phyloP scores from a whole-genome alignment of 1,140 invertebrate genomes.

The Brachionus rotundiformis region DNA sequence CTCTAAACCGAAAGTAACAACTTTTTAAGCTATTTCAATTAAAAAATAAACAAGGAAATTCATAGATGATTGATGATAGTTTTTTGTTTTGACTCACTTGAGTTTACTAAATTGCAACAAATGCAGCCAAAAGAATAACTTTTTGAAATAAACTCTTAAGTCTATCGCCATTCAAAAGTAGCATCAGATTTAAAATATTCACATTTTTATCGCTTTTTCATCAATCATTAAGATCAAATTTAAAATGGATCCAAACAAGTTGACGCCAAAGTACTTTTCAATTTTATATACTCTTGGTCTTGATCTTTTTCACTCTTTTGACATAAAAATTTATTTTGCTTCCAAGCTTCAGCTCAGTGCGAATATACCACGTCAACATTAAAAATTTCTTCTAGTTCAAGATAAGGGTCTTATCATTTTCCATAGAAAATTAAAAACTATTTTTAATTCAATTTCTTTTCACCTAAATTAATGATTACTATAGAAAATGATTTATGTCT shows the following conservation, averaged over 20 bases:
- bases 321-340: neutral
- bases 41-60: constrained; percentile 47
- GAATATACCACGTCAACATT: neutral
- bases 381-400: constrained; percentile 1
- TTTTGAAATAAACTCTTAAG: neutral
- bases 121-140: neutral
- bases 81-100: constrained; percentile 16
- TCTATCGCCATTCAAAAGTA: neutral
- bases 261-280: neutral
- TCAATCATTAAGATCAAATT: neutral
- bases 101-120: neutral
- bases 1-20: constrained; percentile 12
- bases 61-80: constrained; percentile 32
- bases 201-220: neutral
- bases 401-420: neutral
- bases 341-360: neutral
- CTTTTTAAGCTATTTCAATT: constrained; percentile 13
- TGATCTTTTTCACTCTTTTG: neutral
- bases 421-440: neutral
- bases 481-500: too few relatives aligned
- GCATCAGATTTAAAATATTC: neutral
- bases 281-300: neutral
- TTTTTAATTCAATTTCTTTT: neutral
- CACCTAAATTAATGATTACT: too few relatives aligned
- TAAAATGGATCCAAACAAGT: neutral